These are phyloP conservation scores for Lacerta bilineata DNA, from an alignment of 2,797 vertebrate species.

Conservation along the genomic window DNA sequence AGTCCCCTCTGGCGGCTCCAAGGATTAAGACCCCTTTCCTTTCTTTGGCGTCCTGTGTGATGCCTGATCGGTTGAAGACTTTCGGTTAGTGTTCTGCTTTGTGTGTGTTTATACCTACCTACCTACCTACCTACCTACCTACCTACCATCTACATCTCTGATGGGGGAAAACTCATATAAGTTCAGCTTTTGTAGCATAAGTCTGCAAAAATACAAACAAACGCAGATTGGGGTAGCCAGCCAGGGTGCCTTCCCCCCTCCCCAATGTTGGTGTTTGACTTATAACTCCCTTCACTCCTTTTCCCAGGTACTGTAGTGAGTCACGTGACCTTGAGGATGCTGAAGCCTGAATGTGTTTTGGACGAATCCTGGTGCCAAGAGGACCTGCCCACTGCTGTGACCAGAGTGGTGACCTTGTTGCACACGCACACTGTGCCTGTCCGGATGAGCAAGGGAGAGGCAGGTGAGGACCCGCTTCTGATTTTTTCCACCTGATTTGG, in stretches of 20 bases:
- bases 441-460: slow-evolving; percentile 82
- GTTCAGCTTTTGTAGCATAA: no score
- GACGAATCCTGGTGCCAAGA: slow-evolving; percentile 94
- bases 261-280: slow-evolving; percentile 59
- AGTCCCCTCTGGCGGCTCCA: slow-evolving; percentile 93
- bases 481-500: neutral
- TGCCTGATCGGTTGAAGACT: slow-evolving; percentile 87
- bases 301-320: slow-evolving; percentile 89
- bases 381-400: slow-evolving; percentile 87
- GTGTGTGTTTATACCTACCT: no score
- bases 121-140: no score
- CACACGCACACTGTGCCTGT: slow-evolving; percentile 87
- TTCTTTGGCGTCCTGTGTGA: slow-evolving; percentile 88
- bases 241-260: neutral
- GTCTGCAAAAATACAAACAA: no score
- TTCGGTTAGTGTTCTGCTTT: slow-evolving; percentile 82
- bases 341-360: slow-evolving; percentile 92
- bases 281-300: neutral
- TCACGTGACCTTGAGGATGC: slow-evolving; percentile 92
- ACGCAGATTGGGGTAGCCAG: no score
- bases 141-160: no score
- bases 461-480: slow-evolving; percentile 64
- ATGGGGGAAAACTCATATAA: no score
- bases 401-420: slow-evolving; percentile 87
- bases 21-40: slow-evolving; percentile 86